Conservation (phyloP, 2,888 invertebrate species). For the Amblyteles armatorius region DNA sequence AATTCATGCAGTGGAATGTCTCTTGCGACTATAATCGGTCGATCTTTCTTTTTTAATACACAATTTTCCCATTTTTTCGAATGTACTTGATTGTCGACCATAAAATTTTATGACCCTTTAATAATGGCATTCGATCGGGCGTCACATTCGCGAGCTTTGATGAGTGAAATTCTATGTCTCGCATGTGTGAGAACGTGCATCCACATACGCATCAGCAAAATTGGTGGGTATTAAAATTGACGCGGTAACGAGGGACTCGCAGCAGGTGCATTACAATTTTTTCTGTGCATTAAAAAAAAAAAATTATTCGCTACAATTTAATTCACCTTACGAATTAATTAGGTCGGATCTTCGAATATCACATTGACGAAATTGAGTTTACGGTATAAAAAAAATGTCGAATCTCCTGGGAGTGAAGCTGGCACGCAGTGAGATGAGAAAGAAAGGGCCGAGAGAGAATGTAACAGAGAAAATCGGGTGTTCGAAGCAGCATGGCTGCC, state of each 20-base stretch:
- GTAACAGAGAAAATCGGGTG: constrained; percentile 41
- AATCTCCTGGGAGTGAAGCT: constrained; percentile 8
- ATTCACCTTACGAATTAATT: constrained; percentile 20
- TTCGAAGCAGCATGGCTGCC: constrained; percentile 75
- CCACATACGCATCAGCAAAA: constrained; percentile 26
- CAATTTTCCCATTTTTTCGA: neutral
- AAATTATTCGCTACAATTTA: constrained; percentile 13
- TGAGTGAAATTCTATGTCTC: constrained; percentile 47
- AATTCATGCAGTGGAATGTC: neutral
- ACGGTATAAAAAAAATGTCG: neutral
- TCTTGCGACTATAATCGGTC: neutral
- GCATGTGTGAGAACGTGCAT: constrained; percentile 22
- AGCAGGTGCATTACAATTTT: constrained; percentile 41
- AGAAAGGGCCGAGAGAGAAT: constrained; percentile 8
- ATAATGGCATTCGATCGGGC: constrained; percentile 49
- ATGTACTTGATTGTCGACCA: constrained; percentile 4
- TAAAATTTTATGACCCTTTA: constrained; percentile 51
- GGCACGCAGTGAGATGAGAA: neutral
- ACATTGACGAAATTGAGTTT: constrained; percentile 9
- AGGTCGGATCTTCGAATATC: neutral
- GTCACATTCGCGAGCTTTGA: constrained; percentile 43
- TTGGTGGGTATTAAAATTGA: constrained; percentile 49
- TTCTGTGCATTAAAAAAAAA: neutral
- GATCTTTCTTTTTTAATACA: neutral
- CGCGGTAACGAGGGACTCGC: constrained; percentile 37